A percentile compares a stretch with the other conserved stretches of the same genome.
Conservation (phyloP, 2,888 invertebrate genomes). For the Lissocephala sabroskyi region DNA sequence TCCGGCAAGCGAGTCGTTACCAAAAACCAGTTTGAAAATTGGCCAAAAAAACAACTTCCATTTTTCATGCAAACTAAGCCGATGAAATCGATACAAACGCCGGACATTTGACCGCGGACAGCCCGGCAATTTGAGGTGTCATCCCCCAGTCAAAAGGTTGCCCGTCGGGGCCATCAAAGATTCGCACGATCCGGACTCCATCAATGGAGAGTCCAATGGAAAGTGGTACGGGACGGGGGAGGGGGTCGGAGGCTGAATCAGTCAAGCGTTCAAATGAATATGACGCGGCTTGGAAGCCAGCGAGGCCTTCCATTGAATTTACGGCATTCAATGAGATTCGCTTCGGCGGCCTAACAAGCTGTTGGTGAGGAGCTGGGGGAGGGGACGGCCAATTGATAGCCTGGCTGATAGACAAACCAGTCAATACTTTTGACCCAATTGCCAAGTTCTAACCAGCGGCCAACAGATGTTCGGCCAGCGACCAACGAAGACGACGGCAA, state of each 20-base stretch:
- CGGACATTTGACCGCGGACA: no score
- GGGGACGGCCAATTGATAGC: not conserved
- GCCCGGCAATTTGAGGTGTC: conserved; percentile 35
- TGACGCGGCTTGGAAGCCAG: conserved; percentile 20
- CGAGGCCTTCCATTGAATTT: not conserved
- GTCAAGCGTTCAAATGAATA: conserved; percentile 29
- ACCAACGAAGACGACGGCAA: conserved; percentile 8
- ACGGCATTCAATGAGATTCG: conserved; percentile 1
- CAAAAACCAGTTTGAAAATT: conserved; percentile 5
- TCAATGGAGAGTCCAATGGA: no score
- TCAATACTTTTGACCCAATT: conserved; percentile 26
- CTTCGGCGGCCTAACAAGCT: not conserved
- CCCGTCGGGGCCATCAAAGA: conserved; percentile 8
- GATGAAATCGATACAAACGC: no score
- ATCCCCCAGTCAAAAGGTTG: conserved; percentile 30
- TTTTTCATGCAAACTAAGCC: no score
- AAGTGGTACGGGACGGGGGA: no score
- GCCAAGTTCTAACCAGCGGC: conserved; percentile 21
- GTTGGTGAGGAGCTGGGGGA: no score
- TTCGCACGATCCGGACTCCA: not conserved
- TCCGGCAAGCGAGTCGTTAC: conserved; percentile 4
- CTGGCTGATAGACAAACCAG: not conserved
- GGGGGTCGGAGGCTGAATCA: conserved; percentile 19
- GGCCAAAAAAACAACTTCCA: conserved; percentile 9
- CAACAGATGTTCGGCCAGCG: conserved; percentile 18